Percentiles rank a stretch among this genome's conserved stretches.
Conservation (phyloP, 2,113 vertebrate genomes). For the Cavia aperea region DNA sequence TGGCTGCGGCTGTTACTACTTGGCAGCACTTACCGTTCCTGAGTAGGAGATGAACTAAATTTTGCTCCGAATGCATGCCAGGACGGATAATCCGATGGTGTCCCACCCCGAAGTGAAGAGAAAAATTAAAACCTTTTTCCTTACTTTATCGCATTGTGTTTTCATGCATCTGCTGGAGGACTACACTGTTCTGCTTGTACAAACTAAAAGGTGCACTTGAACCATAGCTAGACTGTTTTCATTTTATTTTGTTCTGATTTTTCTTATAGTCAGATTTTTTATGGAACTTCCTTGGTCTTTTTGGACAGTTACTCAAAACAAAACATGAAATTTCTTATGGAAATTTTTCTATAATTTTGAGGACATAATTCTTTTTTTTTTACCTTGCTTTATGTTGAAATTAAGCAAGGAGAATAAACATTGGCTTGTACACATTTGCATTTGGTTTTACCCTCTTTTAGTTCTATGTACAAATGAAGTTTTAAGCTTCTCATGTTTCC, state of each 20-base stretch:
- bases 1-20: background rate
- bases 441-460: background rate
- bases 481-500: background rate
- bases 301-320: slow-evolving; percentile 12
- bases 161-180: background rate
- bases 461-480: background rate
- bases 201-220: background rate
- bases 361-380: background rate
- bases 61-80: background rate
- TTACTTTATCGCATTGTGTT: background rate
- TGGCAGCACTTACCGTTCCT: background rate
- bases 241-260: background rate
- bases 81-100: background rate
- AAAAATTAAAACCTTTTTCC: slow-evolving; percentile 3
- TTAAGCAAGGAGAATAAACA: slow-evolving; percentile 21
- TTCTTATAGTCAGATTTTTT: background rate
- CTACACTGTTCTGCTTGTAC: background rate
- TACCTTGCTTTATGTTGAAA: background rate
- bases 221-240: background rate
- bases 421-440: background rate
- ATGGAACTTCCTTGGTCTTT: slow-evolving; percentile 20
- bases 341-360: slow-evolving; percentile 32
- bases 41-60: background rate
- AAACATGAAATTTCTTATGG: slow-evolving; percentile 35
- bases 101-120: background rate